Evolutionary conservation across 2,797 vertebrate genomes (phyloP), one percentile per base, ranked within the genome.

Genomic region (Gobio occitaniae): DNA sequence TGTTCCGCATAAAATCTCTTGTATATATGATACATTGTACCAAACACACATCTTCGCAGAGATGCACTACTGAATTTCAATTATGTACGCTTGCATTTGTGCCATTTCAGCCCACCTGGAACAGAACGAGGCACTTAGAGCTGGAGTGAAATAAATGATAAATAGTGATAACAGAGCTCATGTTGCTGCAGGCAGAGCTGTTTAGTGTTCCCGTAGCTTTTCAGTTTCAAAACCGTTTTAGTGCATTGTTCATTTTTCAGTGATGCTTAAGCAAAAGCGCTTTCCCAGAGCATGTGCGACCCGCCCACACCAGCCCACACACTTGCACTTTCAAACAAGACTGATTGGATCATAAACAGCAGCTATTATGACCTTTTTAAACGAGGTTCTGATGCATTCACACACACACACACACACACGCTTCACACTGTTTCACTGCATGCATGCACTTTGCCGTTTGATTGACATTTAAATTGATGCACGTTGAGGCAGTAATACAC

Each of bases 261-360:
- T 13, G n/a, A 29, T 71, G 29, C 54, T 44, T 44, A 66, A 50
- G 44, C 47, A 50, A 80, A 70, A 56, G 11, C 2, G 56, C 36
- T 56, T 71, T 36, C 19, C 4, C 17, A 25, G 25, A 63, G 65
- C 47, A 38, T n/a, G 47, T 80, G 11, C 6, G 68, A 82, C 38
- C 21, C 5, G 13, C 66, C 32, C 47, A 41, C 68, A 59, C 66
- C 48, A 5, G 36, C 61, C 61, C 82, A 83, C 59, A 2, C 1
- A 61, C 16, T 29, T 47, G 63, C 54, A 36, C n/a, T 48, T 63
- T 36, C 36, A 21, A 61, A 59, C 69, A 11, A 47, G 25, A 74
- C 80, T 47, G 80, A 72, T 61, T 82, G 50, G 66, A 21, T 59
- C 79, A 81, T 59, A 59, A 81, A 32, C 56, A 38, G 70, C 69